phyloP scores from a whole-genome alignment of 2,113 vertebrate genomes.

The Recurvirostra avosetta region DNA sequence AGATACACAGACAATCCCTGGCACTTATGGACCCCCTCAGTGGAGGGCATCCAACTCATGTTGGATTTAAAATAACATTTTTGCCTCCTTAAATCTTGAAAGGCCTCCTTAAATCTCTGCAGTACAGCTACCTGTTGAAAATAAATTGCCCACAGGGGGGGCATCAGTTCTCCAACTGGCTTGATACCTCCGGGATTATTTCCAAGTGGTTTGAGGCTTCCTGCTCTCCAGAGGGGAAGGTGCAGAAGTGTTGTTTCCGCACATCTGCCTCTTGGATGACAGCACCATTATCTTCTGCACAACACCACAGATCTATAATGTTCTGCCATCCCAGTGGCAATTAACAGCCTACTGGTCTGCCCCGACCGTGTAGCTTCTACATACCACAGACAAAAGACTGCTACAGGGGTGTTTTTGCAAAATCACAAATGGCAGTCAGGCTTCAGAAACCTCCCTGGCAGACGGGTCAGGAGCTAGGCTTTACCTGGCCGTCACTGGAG shows the following conservation, averaged over 20 bases:
- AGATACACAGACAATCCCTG: background rate
- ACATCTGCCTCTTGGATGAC: background rate
- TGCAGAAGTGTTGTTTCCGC: background rate
- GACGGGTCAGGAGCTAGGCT: background rate
- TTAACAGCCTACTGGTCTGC: background rate
- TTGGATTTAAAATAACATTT: background rate
- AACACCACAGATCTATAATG: background rate
- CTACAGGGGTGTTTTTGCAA: background rate
- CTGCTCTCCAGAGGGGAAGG: background rate
- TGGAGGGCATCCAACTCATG: background rate
- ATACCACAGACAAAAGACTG: background rate
- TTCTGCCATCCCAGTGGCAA: background rate
- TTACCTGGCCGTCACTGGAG: background rate
- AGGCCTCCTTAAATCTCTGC: background rate
- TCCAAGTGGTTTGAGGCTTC: background rate
- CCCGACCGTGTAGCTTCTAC: background rate
- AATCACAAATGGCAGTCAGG: background rate
- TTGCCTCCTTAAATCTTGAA: background rate
- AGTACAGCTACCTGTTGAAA: background rate
- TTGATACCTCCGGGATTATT: background rate
- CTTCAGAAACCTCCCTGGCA: background rate
- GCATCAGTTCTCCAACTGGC: background rate
- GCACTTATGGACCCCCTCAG: accelerated
- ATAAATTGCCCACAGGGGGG: background rate
- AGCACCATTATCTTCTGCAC: background rate